Evolutionary conservation across 2,113 vertebrate genomes (phyloP), one percentile per base, ranked within the genome.

Genomic region (Mus pahari): DNA sequence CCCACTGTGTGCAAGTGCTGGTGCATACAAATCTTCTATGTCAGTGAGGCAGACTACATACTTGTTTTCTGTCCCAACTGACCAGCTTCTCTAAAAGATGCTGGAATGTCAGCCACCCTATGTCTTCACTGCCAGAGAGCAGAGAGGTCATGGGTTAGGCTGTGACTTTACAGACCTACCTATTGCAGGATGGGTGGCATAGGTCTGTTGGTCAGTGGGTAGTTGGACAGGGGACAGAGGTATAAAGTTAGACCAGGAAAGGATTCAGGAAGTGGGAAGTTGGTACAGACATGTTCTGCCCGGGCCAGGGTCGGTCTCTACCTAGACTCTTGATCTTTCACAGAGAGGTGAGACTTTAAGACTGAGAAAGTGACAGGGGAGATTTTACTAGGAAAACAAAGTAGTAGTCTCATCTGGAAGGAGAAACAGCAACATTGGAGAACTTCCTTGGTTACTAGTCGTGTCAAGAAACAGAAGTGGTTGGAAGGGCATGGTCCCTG

Each of bases 401-500:
- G 42, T n/a, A n/a, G 87, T 26, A 33, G 39, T 45, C 58, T 42
- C 12, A 4, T 66, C 84, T 92, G 50, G 84, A 89, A 71, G 84
- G 92, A 91, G 96, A 91, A 60, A 96, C 55, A 91, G 96, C 62
- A 91, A 97, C 89, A 28, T 90, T 98, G 96, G 96, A 98, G 98
- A 97, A 97, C 98, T 98, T 98, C 98, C 98, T 96, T 98, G 98
- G 97, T 97, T 96, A 97, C 97, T 96, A 58, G 82, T 94, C 97
- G 94, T 98, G 95, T 97, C 97, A 97, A 98, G 98, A 98, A 98
- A 98, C 97, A 98, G 97, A 98, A 98, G 98, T 98, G 97, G 96
- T 97, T 97, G 98, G 97, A 98, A 98, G 98, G 97, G 96, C 97
- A 97, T 97, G 97, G 95, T 97, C 64, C 73, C 31, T 97, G 94